phyloP scores from a whole-genome alignment of 1,140 invertebrate species.

The Acromyrmex heyeri region DNA sequence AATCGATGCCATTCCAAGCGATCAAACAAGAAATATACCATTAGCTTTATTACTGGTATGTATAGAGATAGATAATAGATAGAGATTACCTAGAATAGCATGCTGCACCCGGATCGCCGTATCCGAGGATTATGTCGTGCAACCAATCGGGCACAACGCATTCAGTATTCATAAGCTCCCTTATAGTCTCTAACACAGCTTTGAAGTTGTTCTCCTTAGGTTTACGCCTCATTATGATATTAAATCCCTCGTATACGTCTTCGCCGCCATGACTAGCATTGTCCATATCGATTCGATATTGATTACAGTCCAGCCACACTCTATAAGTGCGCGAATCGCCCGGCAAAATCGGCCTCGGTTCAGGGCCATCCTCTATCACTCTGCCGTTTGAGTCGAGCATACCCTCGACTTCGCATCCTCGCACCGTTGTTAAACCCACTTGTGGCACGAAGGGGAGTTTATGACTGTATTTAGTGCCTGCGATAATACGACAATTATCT shows the following conservation, averaged over 20 bases:
- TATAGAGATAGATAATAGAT: constrained; percentile 10
- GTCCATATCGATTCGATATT: constrained; percentile 98
- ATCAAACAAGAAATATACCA: constrained; percentile 4
- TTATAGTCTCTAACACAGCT: constrained; percentile 99
- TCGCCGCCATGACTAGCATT: constrained; percentile 91
- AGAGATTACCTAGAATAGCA: constrained; percentile 93
- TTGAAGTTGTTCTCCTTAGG: constrained; percentile 99
- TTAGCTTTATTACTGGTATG: neutral
- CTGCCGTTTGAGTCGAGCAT: constrained; percentile 98
- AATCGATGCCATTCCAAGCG: neutral
- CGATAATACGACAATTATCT: constrained; percentile 65
- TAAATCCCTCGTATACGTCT: constrained; percentile 98
- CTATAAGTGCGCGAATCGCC: constrained; percentile 97
- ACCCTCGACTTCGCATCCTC: constrained; percentile 99
- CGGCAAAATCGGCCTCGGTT: constrained; percentile 94
- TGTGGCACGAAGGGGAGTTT: constrained; percentile 95
- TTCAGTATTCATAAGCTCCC: constrained; percentile 99
- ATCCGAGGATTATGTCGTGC: constrained; percentile 98
- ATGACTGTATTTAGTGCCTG: constrained; percentile 93
- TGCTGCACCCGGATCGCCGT: constrained; percentile 98
- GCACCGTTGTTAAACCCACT: constrained; percentile 96
- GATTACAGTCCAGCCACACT: constrained; percentile 98
- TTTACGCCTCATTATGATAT: constrained; percentile 98
- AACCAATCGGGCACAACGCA: constrained; percentile 99
- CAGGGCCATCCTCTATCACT: constrained; percentile 98